Conservation (phyloP, 1,140 invertebrate genomes). For the Triops longicaudatus region DNA sequence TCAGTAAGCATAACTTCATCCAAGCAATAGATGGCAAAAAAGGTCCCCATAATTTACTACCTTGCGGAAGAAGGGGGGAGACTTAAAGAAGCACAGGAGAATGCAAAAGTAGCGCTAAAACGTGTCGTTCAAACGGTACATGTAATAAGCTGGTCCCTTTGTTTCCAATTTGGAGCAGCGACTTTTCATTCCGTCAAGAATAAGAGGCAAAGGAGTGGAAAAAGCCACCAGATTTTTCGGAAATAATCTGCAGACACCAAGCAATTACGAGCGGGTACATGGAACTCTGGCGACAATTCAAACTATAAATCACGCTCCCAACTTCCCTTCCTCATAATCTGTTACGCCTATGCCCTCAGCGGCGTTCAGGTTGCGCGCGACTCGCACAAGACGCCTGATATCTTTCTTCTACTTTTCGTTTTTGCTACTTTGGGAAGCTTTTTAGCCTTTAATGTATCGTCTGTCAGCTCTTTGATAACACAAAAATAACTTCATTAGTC, state of each 20-base stretch:
- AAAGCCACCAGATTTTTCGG: not conserved
- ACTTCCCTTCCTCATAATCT: constrained; percentile 3
- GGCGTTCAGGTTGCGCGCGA: not conserved
- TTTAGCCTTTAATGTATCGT: not conserved
- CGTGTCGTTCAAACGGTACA: too few species aligned
- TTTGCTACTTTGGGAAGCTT: not conserved
- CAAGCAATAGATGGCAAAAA: not conserved
- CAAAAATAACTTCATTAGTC: not conserved
- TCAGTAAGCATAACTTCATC: not conserved
- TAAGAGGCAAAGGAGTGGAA: not conserved
- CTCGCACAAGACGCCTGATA: not conserved
- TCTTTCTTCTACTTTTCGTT: not conserved
- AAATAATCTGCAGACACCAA: constrained; percentile 2
- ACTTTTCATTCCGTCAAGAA: not conserved
- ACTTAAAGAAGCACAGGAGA: too few species aligned
- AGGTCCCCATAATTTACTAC: not conserved
- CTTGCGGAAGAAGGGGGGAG: too few species aligned
- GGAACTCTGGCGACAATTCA: constrained; percentile 14
- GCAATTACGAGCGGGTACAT: not conserved
- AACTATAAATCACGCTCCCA: not conserved
- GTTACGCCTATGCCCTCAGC: not conserved
- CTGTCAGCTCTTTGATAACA: not conserved
- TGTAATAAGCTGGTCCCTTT: too few species aligned
- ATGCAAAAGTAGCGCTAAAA: too few species aligned
- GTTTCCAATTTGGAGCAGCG: not conserved